Conservation (phyloP, 2,888 invertebrate genomes). For the Galeruca laticollis region DNA sequence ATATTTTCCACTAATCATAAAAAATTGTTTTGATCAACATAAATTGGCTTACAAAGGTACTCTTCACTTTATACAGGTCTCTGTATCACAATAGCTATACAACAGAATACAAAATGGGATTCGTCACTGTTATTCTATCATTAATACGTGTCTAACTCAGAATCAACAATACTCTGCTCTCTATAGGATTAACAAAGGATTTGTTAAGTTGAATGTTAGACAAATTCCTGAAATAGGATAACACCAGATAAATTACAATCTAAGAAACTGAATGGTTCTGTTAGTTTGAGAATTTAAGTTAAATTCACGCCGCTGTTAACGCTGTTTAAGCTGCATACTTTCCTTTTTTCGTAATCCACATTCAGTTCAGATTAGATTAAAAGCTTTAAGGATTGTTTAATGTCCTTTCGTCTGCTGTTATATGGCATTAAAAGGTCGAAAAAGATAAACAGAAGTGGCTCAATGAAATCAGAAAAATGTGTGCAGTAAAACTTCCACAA, state of each 20-base stretch:
- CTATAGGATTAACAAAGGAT: constrained; percentile 29
- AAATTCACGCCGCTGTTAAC: too few species aligned
- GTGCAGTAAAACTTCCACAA: too few species aligned
- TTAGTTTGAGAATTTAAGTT: background rate
- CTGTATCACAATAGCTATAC: background rate
- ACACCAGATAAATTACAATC: constrained; percentile 20
- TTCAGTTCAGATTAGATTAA: background rate
- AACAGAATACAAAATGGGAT: background rate
- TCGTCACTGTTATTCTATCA: constrained; percentile 6
- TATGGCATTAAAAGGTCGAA: too few species aligned
- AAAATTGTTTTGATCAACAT: too few species aligned
- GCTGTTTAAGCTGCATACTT: too few species aligned
- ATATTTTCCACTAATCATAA: too few species aligned
- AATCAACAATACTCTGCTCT: constrained; percentile 14
- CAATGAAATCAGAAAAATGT: too few species aligned
- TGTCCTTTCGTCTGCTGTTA: background rate
- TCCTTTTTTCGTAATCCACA: background rate
- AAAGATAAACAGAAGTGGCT: too few species aligned
- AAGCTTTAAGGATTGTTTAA: background rate
- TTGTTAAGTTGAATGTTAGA: constrained; percentile 22
- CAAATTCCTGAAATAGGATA: background rate
- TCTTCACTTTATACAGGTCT: background rate
- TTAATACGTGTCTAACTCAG: constrained; percentile 19
- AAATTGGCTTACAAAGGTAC: too few species aligned
- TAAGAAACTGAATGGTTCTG: constrained; percentile 7